Evolutionary conservation across 2,797 vertebrate genomes (phyloP).

Genomic region (Lepus oiostolus): DNA sequence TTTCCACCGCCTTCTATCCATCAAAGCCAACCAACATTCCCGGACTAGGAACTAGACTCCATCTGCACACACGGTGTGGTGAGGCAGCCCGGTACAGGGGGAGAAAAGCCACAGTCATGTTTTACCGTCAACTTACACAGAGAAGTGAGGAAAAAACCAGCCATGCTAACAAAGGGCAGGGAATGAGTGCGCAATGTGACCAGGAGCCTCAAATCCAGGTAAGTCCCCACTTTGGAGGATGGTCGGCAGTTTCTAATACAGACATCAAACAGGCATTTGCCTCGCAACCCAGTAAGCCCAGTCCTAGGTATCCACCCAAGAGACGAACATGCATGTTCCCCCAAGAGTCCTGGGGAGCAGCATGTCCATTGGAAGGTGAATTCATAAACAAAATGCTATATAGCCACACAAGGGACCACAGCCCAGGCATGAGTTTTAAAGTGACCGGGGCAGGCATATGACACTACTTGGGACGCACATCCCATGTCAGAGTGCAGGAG

Average conservation of each 20-base stretch:
- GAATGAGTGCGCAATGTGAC: neutral
- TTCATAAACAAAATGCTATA: neutral
- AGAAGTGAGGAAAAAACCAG: neutral
- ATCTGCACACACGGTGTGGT: neutral
- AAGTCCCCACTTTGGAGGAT: neutral
- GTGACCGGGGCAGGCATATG: too few species aligned
- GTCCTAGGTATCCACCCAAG: neutral
- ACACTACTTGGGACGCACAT: too few species aligned
- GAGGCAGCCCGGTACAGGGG: accelerated
- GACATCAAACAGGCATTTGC: neutral
- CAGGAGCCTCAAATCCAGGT: neutral
- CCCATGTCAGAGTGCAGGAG: too few species aligned
- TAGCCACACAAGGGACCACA: accelerated
- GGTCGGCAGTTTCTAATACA: neutral
- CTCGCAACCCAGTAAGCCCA: neutral
- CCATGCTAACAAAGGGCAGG: too few species aligned
- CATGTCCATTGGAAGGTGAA: neutral
- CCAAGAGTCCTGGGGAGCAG: neutral
- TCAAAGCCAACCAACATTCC: neutral
- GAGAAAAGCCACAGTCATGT: neutral
- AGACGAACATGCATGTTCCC: neutral
- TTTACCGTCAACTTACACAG: neutral
- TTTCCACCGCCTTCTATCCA: neutral
- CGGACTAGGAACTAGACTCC: neutral
- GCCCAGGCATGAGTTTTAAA: neutral